Conservation (phyloP, 1,140 invertebrate species). For the Stegodyphus mimosarum region DNA sequence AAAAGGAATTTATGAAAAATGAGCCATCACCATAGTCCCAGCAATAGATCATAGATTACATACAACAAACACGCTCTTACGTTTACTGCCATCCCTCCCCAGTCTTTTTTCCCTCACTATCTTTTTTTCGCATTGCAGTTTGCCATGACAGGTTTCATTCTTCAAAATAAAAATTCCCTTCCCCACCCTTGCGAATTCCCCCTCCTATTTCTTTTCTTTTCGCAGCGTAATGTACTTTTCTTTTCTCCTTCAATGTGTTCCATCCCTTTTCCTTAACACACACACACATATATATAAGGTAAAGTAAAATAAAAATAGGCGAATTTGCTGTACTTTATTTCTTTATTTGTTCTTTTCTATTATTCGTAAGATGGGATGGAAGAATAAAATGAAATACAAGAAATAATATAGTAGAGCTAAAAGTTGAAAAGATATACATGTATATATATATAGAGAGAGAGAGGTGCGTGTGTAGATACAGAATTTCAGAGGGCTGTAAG, state of each 20-base stretch:
- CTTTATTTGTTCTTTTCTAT: background rate
- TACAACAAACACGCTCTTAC: conserved; percentile 46
- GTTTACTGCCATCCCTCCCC: background rate
- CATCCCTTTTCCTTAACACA: background rate
- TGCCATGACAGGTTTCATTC: conserved; percentile 44
- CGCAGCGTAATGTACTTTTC: conserved; percentile 37
- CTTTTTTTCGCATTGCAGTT: conserved; percentile 34
- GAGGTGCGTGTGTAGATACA: background rate
- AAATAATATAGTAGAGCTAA: conserved; percentile 19
- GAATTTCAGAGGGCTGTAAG: conserved; percentile 20
- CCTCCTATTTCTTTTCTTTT: background rate
- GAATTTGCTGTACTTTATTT: too few relatives aligned
- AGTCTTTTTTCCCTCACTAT: background rate
- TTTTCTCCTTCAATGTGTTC: too few relatives aligned
- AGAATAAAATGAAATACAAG: conserved; percentile 36
- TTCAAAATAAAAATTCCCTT: conserved; percentile 46
- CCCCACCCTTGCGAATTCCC: background rate
- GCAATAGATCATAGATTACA: conserved; percentile 57
- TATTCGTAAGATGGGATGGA: conserved; percentile 14
- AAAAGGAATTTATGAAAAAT: conserved; percentile 34
- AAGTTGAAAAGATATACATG: too few relatives aligned
- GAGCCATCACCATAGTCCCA: conserved; percentile 41
- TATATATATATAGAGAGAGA: background rate
- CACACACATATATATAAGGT: conserved; percentile 27
- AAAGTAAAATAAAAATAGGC: too few relatives aligned